These are phyloP conservation scores for Stegastes partitus DNA, from an alignment of 2,113 vertebrate genomes.

Conservation along the genomic window DNA sequence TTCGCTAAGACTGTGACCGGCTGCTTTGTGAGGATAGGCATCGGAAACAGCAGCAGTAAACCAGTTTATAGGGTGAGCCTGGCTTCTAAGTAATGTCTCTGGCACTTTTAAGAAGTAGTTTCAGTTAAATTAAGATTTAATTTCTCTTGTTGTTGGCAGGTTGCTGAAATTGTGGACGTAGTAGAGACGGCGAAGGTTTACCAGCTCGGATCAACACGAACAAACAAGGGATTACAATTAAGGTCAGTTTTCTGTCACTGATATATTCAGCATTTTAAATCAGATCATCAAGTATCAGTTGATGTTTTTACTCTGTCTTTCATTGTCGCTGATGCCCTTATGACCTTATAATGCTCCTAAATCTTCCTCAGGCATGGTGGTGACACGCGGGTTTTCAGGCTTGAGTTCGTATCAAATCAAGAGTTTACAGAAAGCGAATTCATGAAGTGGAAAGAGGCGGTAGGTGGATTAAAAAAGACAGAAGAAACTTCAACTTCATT, in stretches of 20 bases:
- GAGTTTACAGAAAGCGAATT: conserved; percentile 98
- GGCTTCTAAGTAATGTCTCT: too few species aligned
- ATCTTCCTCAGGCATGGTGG: conserved; percentile 90
- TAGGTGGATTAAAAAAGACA: conserved; percentile 81
- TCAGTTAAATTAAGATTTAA: background rate
- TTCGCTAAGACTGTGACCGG: conserved; percentile 97
- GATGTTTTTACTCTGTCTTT: background rate
- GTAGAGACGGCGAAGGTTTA: conserved; percentile 98
- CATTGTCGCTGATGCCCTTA: background rate
- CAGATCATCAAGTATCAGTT: background rate
- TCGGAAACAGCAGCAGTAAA: conserved; percentile 98
- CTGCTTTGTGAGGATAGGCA: conserved; percentile 98
- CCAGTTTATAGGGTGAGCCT: conserved; percentile 93
- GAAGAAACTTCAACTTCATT: background rate
- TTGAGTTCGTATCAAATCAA: conserved; percentile 99
- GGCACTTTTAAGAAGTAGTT: background rate
- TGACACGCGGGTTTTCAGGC: conserved; percentile 95
- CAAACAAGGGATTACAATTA: conserved; percentile 97
- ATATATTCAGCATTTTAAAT: background rate
- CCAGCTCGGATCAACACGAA: conserved; percentile 95
- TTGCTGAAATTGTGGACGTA: conserved; percentile 97
- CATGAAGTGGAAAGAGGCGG: conserved; percentile 99
- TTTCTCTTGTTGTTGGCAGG: conserved; percentile 79
- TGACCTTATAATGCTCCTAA: background rate
- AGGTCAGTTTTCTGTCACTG: conserved; percentile 80